Evolutionary conservation across 2,113 vertebrate genomes (phyloP).

Genomic region (Archocentrus centrarchus): DNA sequence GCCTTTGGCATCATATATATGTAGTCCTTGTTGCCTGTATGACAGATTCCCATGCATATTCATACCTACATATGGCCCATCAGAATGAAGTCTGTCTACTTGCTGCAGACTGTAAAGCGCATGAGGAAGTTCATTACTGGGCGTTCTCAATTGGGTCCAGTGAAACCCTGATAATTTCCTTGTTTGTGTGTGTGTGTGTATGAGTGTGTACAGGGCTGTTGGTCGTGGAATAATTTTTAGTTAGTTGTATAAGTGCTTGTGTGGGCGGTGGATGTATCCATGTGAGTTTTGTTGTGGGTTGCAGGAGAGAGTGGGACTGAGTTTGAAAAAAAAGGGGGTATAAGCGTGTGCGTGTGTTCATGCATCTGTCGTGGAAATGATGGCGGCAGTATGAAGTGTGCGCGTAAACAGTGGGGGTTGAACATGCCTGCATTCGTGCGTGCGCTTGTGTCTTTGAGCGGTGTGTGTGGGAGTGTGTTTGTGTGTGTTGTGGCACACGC

Average conservation of each 20-base stretch:
- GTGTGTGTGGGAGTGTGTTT: constrained; percentile 71
- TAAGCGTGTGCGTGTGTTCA: background rate
- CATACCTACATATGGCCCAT: constrained; percentile 81
- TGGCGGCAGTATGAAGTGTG: constrained; percentile 38
- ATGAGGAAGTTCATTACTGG: constrained; percentile 73
- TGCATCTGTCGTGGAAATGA: constrained; percentile 38
- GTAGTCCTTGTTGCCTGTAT: constrained; percentile 72
- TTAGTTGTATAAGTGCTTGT: constrained; percentile 3
- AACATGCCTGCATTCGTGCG: constrained; percentile 45
- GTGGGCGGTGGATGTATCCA: constrained; percentile 8
- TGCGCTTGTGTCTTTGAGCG: constrained; percentile 50
- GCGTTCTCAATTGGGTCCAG: constrained; percentile 58
- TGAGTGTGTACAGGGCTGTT: constrained; percentile 6
- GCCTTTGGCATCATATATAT: constrained; percentile 80
- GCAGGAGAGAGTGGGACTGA: constrained; percentile 21
- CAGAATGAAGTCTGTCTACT: constrained; percentile 77
- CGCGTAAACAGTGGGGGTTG: constrained; percentile 55
- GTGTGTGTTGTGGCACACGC: constrained; percentile 67
- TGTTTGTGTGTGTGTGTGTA: constrained; percentile 16
- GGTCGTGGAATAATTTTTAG: constrained; percentile 33
- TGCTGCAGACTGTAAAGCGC: constrained; percentile 52
- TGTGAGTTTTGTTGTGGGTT: constrained; percentile 42
- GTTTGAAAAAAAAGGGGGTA: constrained; percentile 9
- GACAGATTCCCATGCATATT: constrained; percentile 85
- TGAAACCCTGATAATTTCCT: constrained; percentile 57